Conservation (phyloP, 64 coral and sea anemone genomes). For the Catalaphyllia jardinei region DNA sequence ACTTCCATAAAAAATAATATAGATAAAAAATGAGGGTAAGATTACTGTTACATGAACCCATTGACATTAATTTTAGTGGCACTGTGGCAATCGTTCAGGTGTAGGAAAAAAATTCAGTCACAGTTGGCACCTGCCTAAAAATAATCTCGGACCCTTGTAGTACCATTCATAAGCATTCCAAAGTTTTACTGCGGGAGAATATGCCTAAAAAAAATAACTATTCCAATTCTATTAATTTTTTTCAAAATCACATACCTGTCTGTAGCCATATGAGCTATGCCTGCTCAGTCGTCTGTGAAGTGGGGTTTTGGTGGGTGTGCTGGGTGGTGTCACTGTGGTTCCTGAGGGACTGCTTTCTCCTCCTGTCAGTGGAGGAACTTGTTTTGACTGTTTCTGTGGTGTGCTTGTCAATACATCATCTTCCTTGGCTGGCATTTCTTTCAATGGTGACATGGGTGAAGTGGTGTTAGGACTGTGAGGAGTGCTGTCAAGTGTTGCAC, state of each 20-base stretch:
- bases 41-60: no score
- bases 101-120: no score
- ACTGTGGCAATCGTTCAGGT: no score
- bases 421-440: slow-evolving; percentile 11
- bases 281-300: slow-evolving; percentile 31
- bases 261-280: slow-evolving; percentile 62
- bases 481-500: slow-evolving; percentile 52
- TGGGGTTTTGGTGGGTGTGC: slow-evolving; percentile 66
- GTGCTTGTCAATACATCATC: slow-evolving; percentile 31
- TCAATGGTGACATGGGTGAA: slow-evolving; percentile 62
- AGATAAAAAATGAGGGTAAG: no score
- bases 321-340: slow-evolving; percentile 33
- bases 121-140: no score
- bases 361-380: neutral
- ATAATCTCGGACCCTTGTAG: no score
- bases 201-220: no score
- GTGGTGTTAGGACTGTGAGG: slow-evolving; percentile 12
- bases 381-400: slow-evolving; percentile 14
- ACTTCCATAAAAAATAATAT: no score
- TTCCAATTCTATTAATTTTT: no score
- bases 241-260: slow-evolving; percentile 63
- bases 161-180: no score
- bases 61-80: no score
- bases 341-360: slow-evolving; percentile 7
- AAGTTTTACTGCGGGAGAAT: no score